These are phyloP conservation scores for Argya squamiceps DNA, from an alignment of 2,797 vertebrate genomes.

Conservation along the genomic window DNA sequence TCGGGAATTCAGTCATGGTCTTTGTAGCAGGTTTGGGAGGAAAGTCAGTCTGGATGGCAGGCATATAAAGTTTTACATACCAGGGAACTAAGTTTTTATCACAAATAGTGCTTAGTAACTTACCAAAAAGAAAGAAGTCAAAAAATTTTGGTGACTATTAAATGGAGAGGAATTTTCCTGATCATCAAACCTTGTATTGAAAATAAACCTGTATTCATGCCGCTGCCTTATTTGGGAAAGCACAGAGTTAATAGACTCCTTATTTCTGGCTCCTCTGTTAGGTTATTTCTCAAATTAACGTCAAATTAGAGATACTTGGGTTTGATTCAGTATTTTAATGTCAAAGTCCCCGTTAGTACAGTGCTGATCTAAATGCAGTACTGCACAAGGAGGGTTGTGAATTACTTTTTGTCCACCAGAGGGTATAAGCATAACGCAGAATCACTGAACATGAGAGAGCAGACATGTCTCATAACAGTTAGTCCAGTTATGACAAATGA, in stretches of 20 bases:
- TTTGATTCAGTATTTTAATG: neutral
- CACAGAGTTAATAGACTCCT: neutral
- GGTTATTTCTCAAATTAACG: neutral
- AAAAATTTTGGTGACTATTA: neutral
- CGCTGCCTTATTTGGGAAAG: neutral
- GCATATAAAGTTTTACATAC: neutral
- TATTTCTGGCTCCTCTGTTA: neutral
- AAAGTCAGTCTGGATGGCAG: neutral
- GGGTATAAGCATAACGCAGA: neutral
- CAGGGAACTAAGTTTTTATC: neutral
- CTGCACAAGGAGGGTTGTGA: neutral
- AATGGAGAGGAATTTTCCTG: neutral
- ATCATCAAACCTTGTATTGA: neutral
- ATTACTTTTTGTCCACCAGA: constrained; percentile 40
- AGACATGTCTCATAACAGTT: neutral
- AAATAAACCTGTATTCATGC: neutral
- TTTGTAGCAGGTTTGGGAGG: neutral
- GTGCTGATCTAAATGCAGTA: neutral
- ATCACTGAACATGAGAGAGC: neutral
- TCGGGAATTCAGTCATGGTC: neutral
- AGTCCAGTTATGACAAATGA: neutral
- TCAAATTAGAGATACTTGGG: neutral
- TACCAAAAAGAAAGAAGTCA: neutral
- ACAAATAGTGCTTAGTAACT: neutral
- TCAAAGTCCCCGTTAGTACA: neutral